Evolutionary conservation across 2,797 vertebrate genomes (phyloP), one percentile per base, ranked within the genome.

Genomic region (Nannoperca obscura): DNA sequence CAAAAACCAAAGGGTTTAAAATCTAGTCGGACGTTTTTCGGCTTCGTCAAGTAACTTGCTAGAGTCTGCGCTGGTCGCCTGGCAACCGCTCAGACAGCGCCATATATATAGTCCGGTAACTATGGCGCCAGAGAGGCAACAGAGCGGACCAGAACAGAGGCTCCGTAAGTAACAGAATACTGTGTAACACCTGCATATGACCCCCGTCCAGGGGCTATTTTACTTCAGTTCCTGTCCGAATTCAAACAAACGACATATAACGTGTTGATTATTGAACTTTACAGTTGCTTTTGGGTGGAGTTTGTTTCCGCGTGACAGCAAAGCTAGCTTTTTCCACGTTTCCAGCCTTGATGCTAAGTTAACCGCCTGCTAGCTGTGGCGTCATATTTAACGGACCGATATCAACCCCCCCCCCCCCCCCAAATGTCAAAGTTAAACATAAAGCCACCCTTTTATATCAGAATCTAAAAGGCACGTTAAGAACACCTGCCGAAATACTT

Each of bases 381-480:
- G 3, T 17, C 49, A n/a, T 30, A 30, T 57, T 55, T 32, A 44
- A 52, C 14, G 0, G 34, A 27, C 40, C 36, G 15, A 7, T 19
- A 42, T 42, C 32, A n/a, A 10, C n/a, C 13, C n/a, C n/a, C n/a
- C n/a, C 24, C 24, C 24, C 22, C 32, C 54, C 40, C 54, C 42
- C 34, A 76, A 63, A 69, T 66, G 52, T 68, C 30, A 5, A 54
- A 57, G 30, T 55, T 76, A 11, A 64, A 49, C 3, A 0, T 50
- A 64, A 84, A 71, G 62, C 57, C 40, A 86, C 65, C 58, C 62
- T 74, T 85, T 85, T 13, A 38, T 49, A 49, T 69, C 46, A 60
- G 15, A 47, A 77, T 75, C 62, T 88, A 71, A 91, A 93, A 93
- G 91, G 91, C 88, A 92, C 90, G 36, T 50, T 19, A 74, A 79